These are phyloP conservation scores for Apocheima hispidaria DNA, from an alignment of 2,888 invertebrate species.

Conservation along the genomic window DNA sequence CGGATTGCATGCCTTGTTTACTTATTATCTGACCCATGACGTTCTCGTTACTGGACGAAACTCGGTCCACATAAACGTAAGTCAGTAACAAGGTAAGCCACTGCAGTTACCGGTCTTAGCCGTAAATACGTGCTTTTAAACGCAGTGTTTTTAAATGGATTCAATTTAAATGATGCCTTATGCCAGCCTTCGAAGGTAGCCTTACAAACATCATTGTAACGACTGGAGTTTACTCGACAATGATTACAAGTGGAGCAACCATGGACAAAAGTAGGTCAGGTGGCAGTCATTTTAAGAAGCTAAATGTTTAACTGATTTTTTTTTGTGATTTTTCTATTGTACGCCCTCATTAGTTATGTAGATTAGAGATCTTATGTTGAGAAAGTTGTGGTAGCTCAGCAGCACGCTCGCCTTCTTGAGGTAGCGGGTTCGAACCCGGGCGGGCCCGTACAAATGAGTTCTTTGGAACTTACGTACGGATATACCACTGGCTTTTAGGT, in stretches of 20 bases:
- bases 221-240: constrained; percentile 1
- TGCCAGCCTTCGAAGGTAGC: constrained; percentile 6
- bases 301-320: too few species aligned
- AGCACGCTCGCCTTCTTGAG: too few species aligned
- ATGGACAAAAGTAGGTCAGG: too few species aligned
- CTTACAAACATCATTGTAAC: constrained; percentile 11
- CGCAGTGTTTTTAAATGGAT: constrained; percentile 24
- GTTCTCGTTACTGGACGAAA: constrained; percentile 53
- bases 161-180: constrained; percentile 25
- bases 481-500: too few species aligned
- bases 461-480: too few species aligned
- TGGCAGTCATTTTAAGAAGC: too few species aligned
- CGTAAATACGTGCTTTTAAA: constrained; percentile 32
- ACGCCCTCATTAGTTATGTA: too few species aligned
- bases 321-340: too few species aligned
- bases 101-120: constrained; percentile 39
- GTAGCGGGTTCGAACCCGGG: too few species aligned
- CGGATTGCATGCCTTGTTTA: constrained; percentile 48
- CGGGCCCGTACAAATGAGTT: too few species aligned
- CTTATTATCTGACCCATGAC: constrained; percentile 52
- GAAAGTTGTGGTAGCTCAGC: too few species aligned
- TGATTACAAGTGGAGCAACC: not conserved
- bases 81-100: constrained; percentile 46
- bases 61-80: constrained; percentile 49
- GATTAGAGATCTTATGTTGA: too few species aligned